These are phyloP conservation scores for Brachionus paranguensis DNA, from an alignment of 1,140 invertebrate genomes.

Conservation along the genomic window DNA sequence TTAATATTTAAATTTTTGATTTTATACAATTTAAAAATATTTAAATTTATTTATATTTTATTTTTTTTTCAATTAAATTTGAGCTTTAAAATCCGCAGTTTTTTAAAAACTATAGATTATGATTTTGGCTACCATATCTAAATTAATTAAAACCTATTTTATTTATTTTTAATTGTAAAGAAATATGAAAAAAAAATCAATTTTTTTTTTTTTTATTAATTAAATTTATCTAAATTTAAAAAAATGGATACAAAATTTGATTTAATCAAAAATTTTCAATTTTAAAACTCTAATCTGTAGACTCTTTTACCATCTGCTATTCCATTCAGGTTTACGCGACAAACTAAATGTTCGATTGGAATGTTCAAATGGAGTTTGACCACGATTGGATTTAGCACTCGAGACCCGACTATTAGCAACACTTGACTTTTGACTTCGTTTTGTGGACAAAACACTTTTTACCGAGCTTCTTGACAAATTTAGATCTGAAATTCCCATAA, in stretches of 20 bases:
- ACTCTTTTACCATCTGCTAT: slow-evolving; percentile 3
- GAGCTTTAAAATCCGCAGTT: too few species aligned
- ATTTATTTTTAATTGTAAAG: too few species aligned
- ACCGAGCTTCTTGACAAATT: not conserved
- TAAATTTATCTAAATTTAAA: too few species aligned
- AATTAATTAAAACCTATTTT: too few species aligned
- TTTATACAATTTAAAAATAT: too few species aligned
- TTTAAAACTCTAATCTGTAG: not conserved
- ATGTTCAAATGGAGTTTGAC: not conserved
- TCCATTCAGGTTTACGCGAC: slow-evolving; percentile 29
- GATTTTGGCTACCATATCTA: too few species aligned
- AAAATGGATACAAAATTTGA: not conserved
- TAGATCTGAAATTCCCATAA: not conserved
- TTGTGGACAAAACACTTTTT: slow-evolving; percentile 12
- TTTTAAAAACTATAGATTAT: too few species aligned
- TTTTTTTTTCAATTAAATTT: too few species aligned
- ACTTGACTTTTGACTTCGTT: slow-evolving; percentile 19
- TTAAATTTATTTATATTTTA: too few species aligned
- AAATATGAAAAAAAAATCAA: too few species aligned
- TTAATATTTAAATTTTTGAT: too few species aligned
- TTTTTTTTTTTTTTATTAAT: not conserved
- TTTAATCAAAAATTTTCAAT: not conserved
- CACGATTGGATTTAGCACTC: slow-evolving; percentile 27
- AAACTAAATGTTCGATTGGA: not conserved
- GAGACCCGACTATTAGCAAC: not conserved